Evolutionary conservation across 2,888 invertebrate species (phyloP), one percentile per base, ranked within the genome.

Genomic region (Caenorhabditis sp.): DNA sequence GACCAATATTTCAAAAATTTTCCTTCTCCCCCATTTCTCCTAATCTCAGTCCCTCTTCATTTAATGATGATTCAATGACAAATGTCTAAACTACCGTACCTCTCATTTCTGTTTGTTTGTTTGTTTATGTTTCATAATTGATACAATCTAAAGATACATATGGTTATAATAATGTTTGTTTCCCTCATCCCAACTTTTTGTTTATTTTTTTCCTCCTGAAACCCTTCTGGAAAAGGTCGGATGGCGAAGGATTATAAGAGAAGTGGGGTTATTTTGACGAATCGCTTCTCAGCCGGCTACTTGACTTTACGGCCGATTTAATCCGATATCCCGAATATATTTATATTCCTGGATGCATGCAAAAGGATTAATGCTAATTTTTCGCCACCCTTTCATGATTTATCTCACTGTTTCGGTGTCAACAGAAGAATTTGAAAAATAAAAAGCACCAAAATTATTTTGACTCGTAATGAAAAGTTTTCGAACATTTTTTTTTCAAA

Each of bases 121-220:
- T 43, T 43, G 3, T 43, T 12, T 43, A 43, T 43, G 10, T 31
- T 6, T 31, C 31, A n/a, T n/a, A n/a, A n/a, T 43, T 14, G 43
- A 43, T 43, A 43, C 43, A 43, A 43, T 43, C 43, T 43, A n/a
- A n/a, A n/a, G n/a, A n/a, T 43, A 43, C 43, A 43, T 43, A 43
- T 43, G 43, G 43, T 43, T 43, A 43, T 43, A 43, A 43, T 43
- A 12, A 43, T 17, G 14, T 17, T n/a, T n/a, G 17, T 17, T 12
- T 17, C 6, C 14, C 3, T 17, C 3, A 17, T 17, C 3, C 10
- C 14, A 10, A 17, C 14, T 43, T 43, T 43, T 43, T 43, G 43
- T 43, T 43, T 43, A 43, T 43, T 43, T 43, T 36, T 36, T 36
- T 12, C 12, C 5, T 36, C 36, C 36, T 8, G 36, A 12, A 36